These are phyloP conservation scores for Muscicapa comitata DNA, from an alignment of 2,797 vertebrate species.

Conservation along the genomic window DNA sequence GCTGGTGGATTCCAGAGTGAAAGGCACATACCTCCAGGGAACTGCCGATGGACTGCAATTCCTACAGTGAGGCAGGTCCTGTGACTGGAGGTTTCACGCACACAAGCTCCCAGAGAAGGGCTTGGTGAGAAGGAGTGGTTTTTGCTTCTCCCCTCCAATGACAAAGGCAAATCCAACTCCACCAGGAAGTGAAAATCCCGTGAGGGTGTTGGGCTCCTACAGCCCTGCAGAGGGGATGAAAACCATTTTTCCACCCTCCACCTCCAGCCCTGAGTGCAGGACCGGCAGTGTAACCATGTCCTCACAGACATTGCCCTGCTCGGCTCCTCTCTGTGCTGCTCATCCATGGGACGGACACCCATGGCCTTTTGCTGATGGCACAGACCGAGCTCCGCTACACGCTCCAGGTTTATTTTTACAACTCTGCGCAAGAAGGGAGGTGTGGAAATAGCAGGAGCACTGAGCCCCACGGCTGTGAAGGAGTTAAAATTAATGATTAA, in stretches of 20 bases:
- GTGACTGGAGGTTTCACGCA: background rate
- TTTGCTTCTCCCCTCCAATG: constrained; percentile 33
- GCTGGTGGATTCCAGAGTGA: background rate
- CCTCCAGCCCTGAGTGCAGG: background rate
- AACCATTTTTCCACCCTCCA: background rate
- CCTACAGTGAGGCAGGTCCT: background rate
- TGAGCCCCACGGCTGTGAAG: background rate
- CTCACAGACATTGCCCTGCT: background rate
- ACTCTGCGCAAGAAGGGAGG: background rate
- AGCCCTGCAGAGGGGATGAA: background rate
- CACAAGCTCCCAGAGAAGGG: background rate
- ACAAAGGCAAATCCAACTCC: constrained; percentile 30
- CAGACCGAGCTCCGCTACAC: background rate
- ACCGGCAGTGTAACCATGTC: background rate
- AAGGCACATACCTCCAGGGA: constrained; percentile 50
- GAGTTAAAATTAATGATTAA: constrained; percentile 68
- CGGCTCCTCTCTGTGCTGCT: background rate
- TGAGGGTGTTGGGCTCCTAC: background rate
- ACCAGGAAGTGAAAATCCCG: constrained; percentile 45
- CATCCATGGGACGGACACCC: background rate
- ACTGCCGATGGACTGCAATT: constrained; percentile 2
- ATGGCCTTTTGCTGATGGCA: background rate
- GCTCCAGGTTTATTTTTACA: background rate
- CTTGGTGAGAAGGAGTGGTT: constrained; percentile 35
- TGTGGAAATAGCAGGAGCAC: background rate